phyloP scores from a whole-genome alignment of 2,113 vertebrate genomes.

The Cololabis saira region DNA sequence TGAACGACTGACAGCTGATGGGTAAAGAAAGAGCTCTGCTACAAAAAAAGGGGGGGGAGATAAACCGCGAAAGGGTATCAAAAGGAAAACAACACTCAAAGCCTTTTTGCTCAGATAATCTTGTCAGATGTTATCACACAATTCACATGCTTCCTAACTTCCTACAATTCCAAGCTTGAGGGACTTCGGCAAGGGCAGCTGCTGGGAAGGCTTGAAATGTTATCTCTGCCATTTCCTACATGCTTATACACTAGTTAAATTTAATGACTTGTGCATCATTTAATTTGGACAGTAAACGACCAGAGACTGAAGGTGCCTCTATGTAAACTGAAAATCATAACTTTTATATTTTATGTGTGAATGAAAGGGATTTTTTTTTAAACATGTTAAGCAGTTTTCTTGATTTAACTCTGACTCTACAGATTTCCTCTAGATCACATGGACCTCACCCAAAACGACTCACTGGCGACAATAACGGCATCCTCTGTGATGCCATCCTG shows the following conservation, averaged over 20 bases:
- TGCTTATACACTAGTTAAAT: constrained; percentile 11
- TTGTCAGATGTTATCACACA: constrained; percentile 36
- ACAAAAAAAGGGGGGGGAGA: constrained; percentile 1
- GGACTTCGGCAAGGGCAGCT: constrained; percentile 8
- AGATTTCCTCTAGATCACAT: constrained; percentile 64
- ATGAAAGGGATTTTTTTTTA: constrained; percentile 8
- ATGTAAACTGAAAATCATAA: background rate
- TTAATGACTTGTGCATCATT: constrained; percentile 22
- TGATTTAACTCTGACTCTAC: constrained; percentile 31
- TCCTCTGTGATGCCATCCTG: constrained; percentile 63
- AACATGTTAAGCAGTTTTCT: constrained; percentile 22
- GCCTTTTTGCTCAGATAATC: constrained; percentile 34
- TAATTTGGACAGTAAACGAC: constrained; percentile 21
- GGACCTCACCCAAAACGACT: constrained; percentile 65
- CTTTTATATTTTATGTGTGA: constrained; percentile 1
- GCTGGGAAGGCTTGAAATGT: constrained; percentile 4
- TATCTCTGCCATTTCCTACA: constrained; percentile 17
- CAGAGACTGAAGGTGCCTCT: constrained; percentile 4
- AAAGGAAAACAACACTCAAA: constrained; percentile 32
- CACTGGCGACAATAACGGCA: constrained; percentile 67
- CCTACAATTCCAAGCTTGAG: constrained; percentile 21
- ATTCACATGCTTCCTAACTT: constrained; percentile 18
- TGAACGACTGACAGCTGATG: constrained; percentile 37
- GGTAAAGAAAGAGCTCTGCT: constrained; percentile 21
- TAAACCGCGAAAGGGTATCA: constrained; percentile 37